Evolutionary conservation across 2,888 invertebrate species (phyloP).

Genomic region (Eulithis testata): DNA sequence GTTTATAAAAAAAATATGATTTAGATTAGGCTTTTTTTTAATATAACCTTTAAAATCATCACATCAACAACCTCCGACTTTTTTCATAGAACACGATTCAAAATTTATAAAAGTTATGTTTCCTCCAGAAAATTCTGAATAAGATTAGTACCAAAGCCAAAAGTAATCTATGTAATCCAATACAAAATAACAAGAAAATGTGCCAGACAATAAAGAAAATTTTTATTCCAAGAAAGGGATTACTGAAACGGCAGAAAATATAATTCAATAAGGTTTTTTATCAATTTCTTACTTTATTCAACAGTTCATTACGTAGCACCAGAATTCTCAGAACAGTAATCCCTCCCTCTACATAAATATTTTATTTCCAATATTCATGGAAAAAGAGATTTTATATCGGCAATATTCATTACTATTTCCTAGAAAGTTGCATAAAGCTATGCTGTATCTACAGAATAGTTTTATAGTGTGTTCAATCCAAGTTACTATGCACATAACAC

Average conservation of each 20-base stretch:
- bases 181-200: not conserved
- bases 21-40: too few species aligned
- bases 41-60: too few species aligned
- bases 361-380: not conserved
- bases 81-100: too few species aligned
- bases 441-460: not conserved
- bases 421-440: not conserved
- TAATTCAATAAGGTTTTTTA: not conserved
- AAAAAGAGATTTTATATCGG: not conserved
- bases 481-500: too few species aligned
- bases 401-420: constrained; percentile 1
- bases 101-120: too few species aligned
- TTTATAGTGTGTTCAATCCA: not conserved
- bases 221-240: not conserved
- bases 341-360: not conserved
- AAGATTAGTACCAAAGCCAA: too few species aligned
- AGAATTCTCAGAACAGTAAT: constrained; percentile 1
- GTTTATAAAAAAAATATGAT: not conserved
- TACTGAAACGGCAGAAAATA: not conserved
- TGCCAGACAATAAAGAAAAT: not conserved
- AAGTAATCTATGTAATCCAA: too few species aligned
- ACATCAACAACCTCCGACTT: too few species aligned
- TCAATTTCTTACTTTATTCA: not conserved
- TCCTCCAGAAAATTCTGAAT: too few species aligned
- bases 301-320: not conserved